Evolutionary conservation across 92 coral and sea anemone species (phyloP), one percentile per base, ranked within the genome.

Genomic region (Palythoa grandis): DNA sequence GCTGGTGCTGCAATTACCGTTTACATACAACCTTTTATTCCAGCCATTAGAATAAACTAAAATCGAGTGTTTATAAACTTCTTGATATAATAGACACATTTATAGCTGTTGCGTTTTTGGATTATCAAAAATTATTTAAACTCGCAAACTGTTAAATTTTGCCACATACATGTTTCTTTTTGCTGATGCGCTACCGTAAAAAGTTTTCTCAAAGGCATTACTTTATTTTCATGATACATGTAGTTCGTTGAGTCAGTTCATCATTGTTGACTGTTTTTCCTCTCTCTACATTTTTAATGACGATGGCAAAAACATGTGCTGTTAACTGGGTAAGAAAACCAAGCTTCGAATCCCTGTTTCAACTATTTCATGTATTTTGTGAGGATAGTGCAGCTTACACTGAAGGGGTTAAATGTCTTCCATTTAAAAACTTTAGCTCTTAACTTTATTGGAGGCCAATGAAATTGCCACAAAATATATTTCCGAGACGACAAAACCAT

Each of bases 231-330:
- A 6, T 7, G 17, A 80, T 11, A 80, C 11, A 24, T 43, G 56
- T 23, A 70, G 6, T 40, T 68, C 61, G 47, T 80, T 69, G 47
- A 25, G 39, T 29, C 11, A 80, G 74, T 70, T 65, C 56, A 66
- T 80, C 60, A 43, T 47, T 47, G 40, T 74, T 43, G 58, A 43
- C 85, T 80, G 85, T 80, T 47, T 66, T 80, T 40, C 6, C 22
- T 48, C 74, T 80, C 48, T 61, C 52, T 80, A 20, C 85, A 80
- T 80, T 80, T 80, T 80, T 80, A 80, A 80, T 80, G 74, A 80
- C 39, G 43, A 22, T 12, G 13, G 23, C 7, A 19, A 0, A 11
- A 76, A 76, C 50, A 76, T 76, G 82, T 76, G 67, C 63, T 56
- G 56, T 52, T 23, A 23, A 5, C 2, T 48, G 39, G 47, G 8